phyloP scores from a whole-genome alignment of 2,113 vertebrate species.

The Ochotona curzoniae region DNA sequence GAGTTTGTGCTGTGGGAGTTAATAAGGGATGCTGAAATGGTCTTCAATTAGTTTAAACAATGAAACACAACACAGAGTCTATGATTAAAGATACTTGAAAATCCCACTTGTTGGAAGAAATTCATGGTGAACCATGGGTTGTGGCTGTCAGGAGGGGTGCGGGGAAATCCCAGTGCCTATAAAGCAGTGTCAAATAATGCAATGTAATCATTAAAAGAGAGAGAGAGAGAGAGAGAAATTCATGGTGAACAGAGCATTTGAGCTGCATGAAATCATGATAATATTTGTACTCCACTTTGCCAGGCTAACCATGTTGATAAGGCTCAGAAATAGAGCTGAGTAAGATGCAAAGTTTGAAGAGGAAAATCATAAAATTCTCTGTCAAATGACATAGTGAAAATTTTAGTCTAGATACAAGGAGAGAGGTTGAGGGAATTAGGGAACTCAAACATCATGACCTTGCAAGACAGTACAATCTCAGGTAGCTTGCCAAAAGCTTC shows the following conservation, averaged over 20 bases:
- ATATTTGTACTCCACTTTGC: not conserved
- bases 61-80: rapidly evolving
- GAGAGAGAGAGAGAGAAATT: no score
- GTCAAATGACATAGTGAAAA: not conserved
- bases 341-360: not conserved
- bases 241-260: no score
- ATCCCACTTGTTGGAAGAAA: not conserved
- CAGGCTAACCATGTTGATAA: not conserved
- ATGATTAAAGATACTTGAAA: not conserved
- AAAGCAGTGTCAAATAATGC: no score
- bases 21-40: not conserved
- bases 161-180: no score
- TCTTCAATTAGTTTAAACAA: not conserved
- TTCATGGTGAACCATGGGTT: no score
- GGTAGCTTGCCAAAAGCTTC: not conserved
- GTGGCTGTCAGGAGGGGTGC: not conserved
- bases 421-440: not conserved
- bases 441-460: not conserved
- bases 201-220: no score
- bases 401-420: not conserved
- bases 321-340: not conserved
- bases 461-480: not conserved
- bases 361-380: not conserved
- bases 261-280: not conserved
- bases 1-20: not conserved